phyloP scores from a whole-genome alignment of 2,113 vertebrate genomes.

The Crotalus tigris region DNA sequence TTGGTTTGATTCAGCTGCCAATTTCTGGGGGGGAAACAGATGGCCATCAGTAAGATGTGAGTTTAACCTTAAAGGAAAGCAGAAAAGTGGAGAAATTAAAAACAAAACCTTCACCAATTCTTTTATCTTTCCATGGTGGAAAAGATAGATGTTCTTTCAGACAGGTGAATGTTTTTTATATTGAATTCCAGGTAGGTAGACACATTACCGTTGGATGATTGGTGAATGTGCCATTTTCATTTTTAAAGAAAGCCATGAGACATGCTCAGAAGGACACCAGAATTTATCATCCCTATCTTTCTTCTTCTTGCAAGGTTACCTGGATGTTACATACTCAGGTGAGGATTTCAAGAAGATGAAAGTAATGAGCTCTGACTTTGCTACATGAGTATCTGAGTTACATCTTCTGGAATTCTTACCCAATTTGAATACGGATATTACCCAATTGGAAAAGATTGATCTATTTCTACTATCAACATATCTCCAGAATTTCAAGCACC shows the following conservation, averaged over 20 bases:
- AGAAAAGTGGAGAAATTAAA: conserved; percentile 19
- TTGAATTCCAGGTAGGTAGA: background rate
- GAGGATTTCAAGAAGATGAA: background rate
- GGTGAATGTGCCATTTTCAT: background rate
- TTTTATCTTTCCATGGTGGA: conserved; percentile 43
- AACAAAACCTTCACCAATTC: conserved; percentile 46
- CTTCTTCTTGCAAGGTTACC: background rate
- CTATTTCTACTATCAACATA: too few relatives aligned
- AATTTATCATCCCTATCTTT: background rate
- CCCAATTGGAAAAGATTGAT: background rate
- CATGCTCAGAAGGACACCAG: background rate
- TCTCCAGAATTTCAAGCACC: background rate
- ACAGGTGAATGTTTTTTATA: conserved; percentile 17
- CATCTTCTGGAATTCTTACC: background rate
- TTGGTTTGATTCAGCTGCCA: conserved; percentile 26
- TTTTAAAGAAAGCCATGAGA: background rate
- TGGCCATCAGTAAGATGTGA: conserved; percentile 62
- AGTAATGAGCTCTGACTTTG: background rate
- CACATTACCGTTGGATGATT: background rate
- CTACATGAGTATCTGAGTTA: background rate
- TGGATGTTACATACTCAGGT: background rate
- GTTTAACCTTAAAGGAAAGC: conserved; percentile 41
- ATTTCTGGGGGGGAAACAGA: conserved; percentile 50
- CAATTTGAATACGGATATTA: background rate
- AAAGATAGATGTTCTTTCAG: background rate